phyloP scores from a whole-genome alignment of 2,113 vertebrate genomes.

The Caretta caretta region DNA sequence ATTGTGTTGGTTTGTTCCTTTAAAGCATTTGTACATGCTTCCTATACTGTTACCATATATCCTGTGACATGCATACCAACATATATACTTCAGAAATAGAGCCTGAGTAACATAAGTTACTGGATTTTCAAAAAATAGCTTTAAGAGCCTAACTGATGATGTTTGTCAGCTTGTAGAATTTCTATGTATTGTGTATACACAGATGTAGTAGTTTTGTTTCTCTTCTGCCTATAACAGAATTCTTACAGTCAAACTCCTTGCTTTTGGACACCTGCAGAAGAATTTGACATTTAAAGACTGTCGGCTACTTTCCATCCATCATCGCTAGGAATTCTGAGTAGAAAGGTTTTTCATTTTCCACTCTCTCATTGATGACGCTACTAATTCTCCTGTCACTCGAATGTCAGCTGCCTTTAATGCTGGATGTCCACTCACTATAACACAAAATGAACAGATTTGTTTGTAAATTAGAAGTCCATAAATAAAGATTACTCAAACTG shows the following conservation, averaged over 20 bases:
- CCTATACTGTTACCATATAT: not conserved
- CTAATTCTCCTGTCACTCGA: slow-evolving; percentile 59
- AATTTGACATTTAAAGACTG: not conserved
- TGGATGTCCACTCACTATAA: slow-evolving; percentile 50
- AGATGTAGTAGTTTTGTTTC: not conserved
- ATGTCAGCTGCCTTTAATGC: slow-evolving; percentile 71
- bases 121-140: slow-evolving; percentile 19
- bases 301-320: not conserved
- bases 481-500: not conserved
- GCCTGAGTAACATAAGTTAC: not conserved
- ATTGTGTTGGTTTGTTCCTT: not conserved
- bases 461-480: not conserved
- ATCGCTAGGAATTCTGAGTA: not conserved
- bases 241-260: not conserved
- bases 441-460: slow-evolving; percentile 33
- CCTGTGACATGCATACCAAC: not conserved
- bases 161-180: not conserved
- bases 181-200: not conserved
- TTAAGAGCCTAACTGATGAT: not conserved
- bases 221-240: not conserved
- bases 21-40: not conserved
- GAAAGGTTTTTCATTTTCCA: slow-evolving; percentile 54
- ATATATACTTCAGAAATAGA: fast-evolving
- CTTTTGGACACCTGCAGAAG: not conserved
- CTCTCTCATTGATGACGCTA: slow-evolving; percentile 59